phyloP scores from a whole-genome alignment of 2,113 vertebrate genomes.

The Trematocara marginatum region DNA sequence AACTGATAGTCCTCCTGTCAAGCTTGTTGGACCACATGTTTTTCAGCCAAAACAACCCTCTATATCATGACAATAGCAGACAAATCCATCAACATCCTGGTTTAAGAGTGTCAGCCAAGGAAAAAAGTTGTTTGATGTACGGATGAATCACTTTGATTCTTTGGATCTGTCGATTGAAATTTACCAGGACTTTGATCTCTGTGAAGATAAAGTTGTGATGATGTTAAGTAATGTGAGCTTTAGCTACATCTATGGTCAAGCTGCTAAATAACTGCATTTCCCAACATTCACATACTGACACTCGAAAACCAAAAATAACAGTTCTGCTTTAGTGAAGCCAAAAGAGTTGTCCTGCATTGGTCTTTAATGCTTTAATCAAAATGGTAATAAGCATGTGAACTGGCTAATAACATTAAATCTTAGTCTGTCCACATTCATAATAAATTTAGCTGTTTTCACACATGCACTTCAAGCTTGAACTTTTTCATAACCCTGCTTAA shows the following conservation, averaged over 20 bases:
- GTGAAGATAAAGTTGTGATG: neutral
- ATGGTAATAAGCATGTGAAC: neutral
- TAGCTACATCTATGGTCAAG: neutral
- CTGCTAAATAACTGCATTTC: neutral
- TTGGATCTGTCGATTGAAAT: neutral
- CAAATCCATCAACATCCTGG: neutral
- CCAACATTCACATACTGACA: neutral
- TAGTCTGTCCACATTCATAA: neutral
- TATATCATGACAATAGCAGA: neutral
- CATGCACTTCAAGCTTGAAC: neutral
- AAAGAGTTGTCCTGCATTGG: neutral
- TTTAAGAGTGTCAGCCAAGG: neutral
- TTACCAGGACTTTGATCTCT: neutral
- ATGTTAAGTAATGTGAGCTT: neutral
- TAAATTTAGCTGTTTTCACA: neutral
- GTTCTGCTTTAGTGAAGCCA: neutral
- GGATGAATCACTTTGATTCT: neutral
- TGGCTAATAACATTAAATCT: neutral
- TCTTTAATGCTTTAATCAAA: neutral
- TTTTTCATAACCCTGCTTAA: neutral
- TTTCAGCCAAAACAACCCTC: neutral
- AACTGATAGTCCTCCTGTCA: neutral
- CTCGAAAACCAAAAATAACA: neutral
- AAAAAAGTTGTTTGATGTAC: neutral
- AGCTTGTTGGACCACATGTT: accelerated